Base-by-base conservation (phyloP, 2,888 invertebrate genomes). In the Calameuta pallipes region DNA sequence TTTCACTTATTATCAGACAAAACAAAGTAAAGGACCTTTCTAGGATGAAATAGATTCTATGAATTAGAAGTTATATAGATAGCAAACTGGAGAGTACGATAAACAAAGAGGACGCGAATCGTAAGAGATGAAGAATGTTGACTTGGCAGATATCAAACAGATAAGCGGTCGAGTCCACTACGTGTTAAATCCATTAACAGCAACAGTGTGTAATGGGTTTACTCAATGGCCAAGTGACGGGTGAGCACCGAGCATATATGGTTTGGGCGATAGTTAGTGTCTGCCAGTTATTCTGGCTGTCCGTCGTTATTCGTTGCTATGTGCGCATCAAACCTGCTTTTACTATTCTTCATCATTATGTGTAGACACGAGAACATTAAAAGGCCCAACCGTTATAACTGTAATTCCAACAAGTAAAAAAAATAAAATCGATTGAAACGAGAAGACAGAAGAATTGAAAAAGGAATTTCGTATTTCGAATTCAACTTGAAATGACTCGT, bases 171-270 rank as follows among this genome's bases (percentile, higher is more conserved):
- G 23, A 23, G 56, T 56, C 23, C 23, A 56, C 71, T 71, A 71
- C 71, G 31, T 71, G 71, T 71, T 71, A 71, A 71, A 71, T 71
- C 71, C 71, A 71, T 71, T 71, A 71, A 71, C 71, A 34, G 6
- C 71, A 71, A 13, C 31, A 71, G 71, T 71, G 70, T 30, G 71
- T 71, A 71, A 71, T 71, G 71, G 71, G 71, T 71, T 71, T 71
- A 71, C 71, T 31, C 4, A 34, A 34, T 34, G 31, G 13, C 71
- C 13, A 71, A 71, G 31, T 71, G 71, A 11, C 31, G 13, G 31
- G 56, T 56, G 56, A 56, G 56, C 56, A 56, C 23, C 56, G 23
- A 56, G 56, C 56, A 56, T 56, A 56, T 56, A 56, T 56, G 56
- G 56, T 6, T 56, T 56, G 56, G 56, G 23, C 56, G 23, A 56